Evolutionary conservation across 2,113 vertebrate genomes (phyloP).

Genomic region (Cyprinodon brontotheroides): DNA sequence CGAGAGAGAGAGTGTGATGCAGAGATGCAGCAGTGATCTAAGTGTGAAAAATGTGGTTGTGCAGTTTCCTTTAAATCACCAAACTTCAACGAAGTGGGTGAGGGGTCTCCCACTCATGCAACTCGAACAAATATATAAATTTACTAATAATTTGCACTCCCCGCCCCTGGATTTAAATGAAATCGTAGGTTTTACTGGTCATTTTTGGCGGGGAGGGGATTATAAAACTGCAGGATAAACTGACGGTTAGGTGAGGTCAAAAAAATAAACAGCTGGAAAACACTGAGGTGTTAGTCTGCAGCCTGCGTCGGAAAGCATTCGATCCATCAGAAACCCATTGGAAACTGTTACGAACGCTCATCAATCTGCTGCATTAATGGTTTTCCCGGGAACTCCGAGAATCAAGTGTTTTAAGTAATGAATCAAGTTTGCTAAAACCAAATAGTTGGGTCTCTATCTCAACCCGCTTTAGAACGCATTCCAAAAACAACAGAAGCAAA

Average conservation of each 20-base stretch:
- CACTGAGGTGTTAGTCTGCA: background rate
- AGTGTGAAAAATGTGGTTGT: constrained; percentile 75
- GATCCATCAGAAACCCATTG: constrained; percentile 17
- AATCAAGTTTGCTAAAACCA: background rate
- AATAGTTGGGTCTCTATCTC: background rate
- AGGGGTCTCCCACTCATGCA: constrained; percentile 60
- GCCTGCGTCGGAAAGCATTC: constrained; percentile 13
- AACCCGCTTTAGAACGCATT: background rate
- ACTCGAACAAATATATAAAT: background rate
- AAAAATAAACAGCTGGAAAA: constrained; percentile 6
- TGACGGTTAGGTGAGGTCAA: background rate
- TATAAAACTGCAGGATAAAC: background rate
- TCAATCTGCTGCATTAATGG: background rate
- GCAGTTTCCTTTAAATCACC: constrained; percentile 73
- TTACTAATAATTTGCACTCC: background rate
- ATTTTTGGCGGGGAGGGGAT: background rate
- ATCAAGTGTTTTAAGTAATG: background rate
- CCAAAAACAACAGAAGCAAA: background rate
- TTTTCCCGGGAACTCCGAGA: constrained; percentile 3
- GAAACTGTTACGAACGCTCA: constrained; percentile 25
- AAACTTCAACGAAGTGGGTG: constrained; percentile 70
- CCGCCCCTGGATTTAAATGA: background rate
- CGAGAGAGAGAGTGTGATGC: constrained; percentile 26
- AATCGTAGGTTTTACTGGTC: background rate
- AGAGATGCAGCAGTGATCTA: constrained; percentile 51